These are phyloP conservation scores for Heteromyza rotundicornis DNA, from an alignment of 2,888 invertebrate genomes.

Conservation along the genomic window DNA sequence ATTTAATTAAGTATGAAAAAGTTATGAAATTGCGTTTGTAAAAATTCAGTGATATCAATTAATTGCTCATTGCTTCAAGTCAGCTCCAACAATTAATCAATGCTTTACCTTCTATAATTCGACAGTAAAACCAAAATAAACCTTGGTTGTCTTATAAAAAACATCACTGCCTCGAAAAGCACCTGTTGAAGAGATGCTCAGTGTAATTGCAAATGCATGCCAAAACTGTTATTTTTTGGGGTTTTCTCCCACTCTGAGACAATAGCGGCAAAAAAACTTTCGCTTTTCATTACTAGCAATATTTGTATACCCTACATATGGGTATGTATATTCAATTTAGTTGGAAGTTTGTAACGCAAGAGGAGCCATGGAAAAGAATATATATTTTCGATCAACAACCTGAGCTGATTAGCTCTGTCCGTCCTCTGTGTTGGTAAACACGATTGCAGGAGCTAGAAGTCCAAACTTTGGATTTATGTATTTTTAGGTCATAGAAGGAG, in stretches of 20 bases:
- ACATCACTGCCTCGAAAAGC: background rate
- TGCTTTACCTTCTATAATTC: background rate
- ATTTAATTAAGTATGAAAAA: background rate
- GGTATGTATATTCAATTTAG: background rate
- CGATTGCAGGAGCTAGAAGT: too few relatives aligned
- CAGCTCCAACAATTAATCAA: background rate
- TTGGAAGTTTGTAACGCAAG: too few relatives aligned
- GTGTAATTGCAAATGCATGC: background rate
- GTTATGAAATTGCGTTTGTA: background rate
- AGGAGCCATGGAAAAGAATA: too few relatives aligned
- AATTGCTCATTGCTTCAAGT: constrained; percentile 1
- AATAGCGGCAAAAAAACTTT: background rate
- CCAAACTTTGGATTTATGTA: too few relatives aligned
- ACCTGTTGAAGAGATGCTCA: background rate
- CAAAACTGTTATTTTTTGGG: background rate
- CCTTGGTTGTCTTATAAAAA: background rate
- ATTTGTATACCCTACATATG: too few relatives aligned
- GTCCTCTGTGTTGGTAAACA: too few relatives aligned
- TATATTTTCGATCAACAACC: too few relatives aligned
- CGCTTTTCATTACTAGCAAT: background rate
- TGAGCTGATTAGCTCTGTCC: too few relatives aligned
- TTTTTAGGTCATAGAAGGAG: too few relatives aligned
- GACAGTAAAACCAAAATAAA: too few relatives aligned
- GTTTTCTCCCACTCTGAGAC: background rate
- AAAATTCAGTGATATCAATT: background rate